Percentiles rank a stretch among this genome's conserved stretches.
These are phyloP conservation scores for Aselliscus stoliczkanus DNA, from an alignment of 2,797 vertebrate species.

Conservation along the genomic window DNA sequence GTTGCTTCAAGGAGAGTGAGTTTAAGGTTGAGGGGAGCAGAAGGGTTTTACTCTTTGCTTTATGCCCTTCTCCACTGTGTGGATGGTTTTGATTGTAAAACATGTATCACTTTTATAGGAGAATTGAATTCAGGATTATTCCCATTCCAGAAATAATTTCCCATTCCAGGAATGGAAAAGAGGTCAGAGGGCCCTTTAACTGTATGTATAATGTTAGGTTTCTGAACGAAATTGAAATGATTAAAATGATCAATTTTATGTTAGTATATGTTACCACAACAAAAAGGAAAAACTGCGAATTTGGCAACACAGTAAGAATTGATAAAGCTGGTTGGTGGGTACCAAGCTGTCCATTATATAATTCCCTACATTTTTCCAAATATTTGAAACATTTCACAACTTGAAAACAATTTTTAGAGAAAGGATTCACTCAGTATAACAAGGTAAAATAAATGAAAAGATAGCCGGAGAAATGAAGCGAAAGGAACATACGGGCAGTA, in stretches of 20 bases:
- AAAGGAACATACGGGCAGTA: not conserved
- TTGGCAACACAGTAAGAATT: not conserved
- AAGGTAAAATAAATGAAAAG: slow-evolving; percentile 1
- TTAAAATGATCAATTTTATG: not conserved
- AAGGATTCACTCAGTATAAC: not conserved
- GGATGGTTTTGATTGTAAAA: not conserved
- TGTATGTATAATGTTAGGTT: not conserved
- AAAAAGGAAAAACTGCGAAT: not conserved
- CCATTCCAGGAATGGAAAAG: not conserved
- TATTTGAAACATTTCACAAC: not conserved
- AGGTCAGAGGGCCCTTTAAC: not conserved
- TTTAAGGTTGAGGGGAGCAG: not conserved
- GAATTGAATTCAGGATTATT: not conserved
- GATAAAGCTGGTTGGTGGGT: not conserved
- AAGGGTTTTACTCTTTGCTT: not conserved
- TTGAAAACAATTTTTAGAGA: not conserved
- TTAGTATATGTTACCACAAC: not conserved
- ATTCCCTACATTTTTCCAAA: not conserved
- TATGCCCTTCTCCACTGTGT: not conserved
- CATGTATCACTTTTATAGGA: not conserved
- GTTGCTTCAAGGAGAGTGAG: not conserved
- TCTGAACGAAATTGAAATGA: not conserved
- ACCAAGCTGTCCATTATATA: not conserved
- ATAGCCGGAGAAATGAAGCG: not conserved
- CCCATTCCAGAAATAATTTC: too few species aligned